Evolutionary conservation across 2,888 invertebrate genomes (phyloP).

Genomic region (Beris chalybata): DNA sequence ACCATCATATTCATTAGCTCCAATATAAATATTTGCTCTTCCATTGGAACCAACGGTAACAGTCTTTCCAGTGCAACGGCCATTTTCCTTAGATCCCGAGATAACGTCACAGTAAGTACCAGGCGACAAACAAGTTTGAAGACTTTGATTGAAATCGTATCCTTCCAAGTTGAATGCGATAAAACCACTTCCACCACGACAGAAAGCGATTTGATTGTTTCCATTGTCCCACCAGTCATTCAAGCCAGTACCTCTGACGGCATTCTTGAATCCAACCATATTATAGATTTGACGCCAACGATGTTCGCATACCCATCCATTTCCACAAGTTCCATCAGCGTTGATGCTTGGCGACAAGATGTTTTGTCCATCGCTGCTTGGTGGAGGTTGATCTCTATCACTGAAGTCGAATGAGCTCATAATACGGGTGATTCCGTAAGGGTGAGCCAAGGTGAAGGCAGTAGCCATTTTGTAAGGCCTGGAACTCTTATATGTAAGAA

Average conservation of each 20-base stretch:
- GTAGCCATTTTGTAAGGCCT: slow-evolving; percentile 76
- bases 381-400: slow-evolving; percentile 67
- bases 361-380: slow-evolving; percentile 61
- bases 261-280: slow-evolving; percentile 78
- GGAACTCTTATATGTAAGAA: slow-evolving; percentile 69
- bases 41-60: slow-evolving; percentile 65
- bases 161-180: slow-evolving; percentile 74
- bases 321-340: slow-evolving; percentile 65
- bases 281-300: slow-evolving; percentile 80
- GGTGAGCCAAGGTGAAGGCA: slow-evolving; percentile 85
- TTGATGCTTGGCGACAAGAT: slow-evolving; percentile 69
- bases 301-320: slow-evolving; percentile 84
- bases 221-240: slow-evolving; percentile 81
- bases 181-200: slow-evolving; percentile 75
- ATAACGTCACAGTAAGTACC: slow-evolving; percentile 87
- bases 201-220: slow-evolving; percentile 82
- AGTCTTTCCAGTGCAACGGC: slow-evolving; percentile 67
- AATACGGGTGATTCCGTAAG: slow-evolving; percentile 75
- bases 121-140: slow-evolving; percentile 69
- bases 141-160: slow-evolving; percentile 61
- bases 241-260: slow-evolving; percentile 61
- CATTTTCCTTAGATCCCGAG: slow-evolving; percentile 65
- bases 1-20: slow-evolving; percentile 63
- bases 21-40: slow-evolving; percentile 61
- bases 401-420: slow-evolving; percentile 84